Conservation (phyloP, 2,797 vertebrate species). For the Sebastes taczanowskii region DNA sequence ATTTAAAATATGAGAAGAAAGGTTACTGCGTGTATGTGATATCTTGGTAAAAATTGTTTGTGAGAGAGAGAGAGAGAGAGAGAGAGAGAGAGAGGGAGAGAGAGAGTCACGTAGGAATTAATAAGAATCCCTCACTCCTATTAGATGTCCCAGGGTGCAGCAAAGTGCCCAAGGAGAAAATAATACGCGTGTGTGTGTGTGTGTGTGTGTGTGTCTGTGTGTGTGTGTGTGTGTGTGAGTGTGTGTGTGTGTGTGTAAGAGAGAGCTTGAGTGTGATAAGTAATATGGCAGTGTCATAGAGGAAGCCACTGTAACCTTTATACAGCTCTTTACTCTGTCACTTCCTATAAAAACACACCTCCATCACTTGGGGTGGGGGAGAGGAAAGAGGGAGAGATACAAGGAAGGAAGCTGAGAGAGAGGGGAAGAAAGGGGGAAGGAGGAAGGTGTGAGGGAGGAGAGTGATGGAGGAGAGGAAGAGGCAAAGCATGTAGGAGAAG, state of each 20-base stretch:
- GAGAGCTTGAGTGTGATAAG: conserved; percentile 67
- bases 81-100: no score
- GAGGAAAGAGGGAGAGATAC: conserved; percentile 10
- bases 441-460: neutral
- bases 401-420: conserved; percentile 2
- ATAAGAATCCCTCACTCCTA: conserved; percentile 18
- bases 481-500: neutral
- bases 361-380: conserved; percentile 72
- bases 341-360: conserved; percentile 81
- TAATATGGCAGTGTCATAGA: conserved; percentile 80
- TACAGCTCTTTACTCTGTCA: conserved; percentile 85
- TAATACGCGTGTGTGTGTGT: neutral
- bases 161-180: conserved; percentile 30
- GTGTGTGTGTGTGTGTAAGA: conserved; percentile 1
- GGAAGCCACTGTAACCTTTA: conserved; percentile 83
- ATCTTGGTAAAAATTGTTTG: neutral
- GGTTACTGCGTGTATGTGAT: neutral
- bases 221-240: neutral
- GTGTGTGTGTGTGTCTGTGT: neutral
- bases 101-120: neutral
- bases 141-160: conserved; percentile 17
- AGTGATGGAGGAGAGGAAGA: neutral
- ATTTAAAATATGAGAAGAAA: neutral
- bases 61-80: neutral
- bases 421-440: neutral